phyloP scores from a whole-genome alignment of 2,888 invertebrate genomes.

The Therioaphis trifolii region DNA sequence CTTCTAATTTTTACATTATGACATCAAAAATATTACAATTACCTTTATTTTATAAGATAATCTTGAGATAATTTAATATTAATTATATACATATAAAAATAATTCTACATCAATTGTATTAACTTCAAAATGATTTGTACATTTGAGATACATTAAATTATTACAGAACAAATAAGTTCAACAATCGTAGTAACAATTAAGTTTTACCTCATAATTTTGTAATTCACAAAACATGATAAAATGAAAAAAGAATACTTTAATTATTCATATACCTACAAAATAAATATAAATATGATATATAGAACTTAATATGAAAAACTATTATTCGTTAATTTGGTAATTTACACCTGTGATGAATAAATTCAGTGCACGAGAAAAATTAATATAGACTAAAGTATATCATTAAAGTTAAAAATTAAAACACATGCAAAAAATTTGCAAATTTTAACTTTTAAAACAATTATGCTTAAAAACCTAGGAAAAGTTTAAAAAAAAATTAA shows the following conservation, averaged over 20 bases:
- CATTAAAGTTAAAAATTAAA: constrained; percentile 16
- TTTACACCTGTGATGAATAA: background rate
- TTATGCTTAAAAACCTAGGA: background rate
- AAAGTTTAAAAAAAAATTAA: constrained; percentile 9
- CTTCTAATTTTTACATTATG: background rate
- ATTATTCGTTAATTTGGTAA: background rate
- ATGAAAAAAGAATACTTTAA: background rate
- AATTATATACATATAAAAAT: background rate
- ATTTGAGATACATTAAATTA: background rate
- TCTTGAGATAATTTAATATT: background rate
- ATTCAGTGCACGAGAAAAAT: background rate
- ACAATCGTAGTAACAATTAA: background rate
- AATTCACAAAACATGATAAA: background rate
- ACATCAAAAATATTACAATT: background rate
- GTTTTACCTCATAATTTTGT: background rate
- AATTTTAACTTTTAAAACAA: background rate
- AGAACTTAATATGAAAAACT: background rate
- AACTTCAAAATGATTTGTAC: background rate
- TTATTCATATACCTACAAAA: background rate
- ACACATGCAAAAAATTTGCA: background rate
- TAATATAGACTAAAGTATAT: background rate
- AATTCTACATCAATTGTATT: background rate
- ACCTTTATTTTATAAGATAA: background rate
- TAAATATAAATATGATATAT: background rate
- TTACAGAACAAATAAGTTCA: background rate